These are phyloP conservation scores for Neogobius melanostomus DNA, from an alignment of 2,113 vertebrate species.

Conservation along the genomic window DNA sequence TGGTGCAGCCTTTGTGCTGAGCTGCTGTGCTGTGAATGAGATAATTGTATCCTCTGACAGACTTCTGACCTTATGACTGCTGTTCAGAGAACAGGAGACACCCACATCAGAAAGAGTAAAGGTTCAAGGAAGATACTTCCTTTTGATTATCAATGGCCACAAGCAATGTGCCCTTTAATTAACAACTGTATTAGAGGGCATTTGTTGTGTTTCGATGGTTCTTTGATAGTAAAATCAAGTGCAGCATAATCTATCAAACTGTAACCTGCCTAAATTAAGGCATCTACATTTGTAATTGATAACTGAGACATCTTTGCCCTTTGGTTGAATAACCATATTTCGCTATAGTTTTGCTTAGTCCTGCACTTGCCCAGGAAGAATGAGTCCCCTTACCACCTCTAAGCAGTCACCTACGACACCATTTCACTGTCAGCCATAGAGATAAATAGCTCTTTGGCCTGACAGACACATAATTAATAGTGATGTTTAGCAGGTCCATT, in stretches of 20 bases:
- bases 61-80: slow-evolving; percentile 25
- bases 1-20: slow-evolving; percentile 6
- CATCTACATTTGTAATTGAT: slow-evolving; percentile 58
- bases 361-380: slow-evolving; percentile 65
- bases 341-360: slow-evolving; percentile 50
- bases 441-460: slow-evolving; percentile 76
- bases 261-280: slow-evolving; percentile 64
- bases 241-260: slow-evolving; percentile 36
- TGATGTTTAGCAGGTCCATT: slow-evolving; percentile 80
- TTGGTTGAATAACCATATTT: slow-evolving; percentile 70
- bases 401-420: slow-evolving; percentile 65
- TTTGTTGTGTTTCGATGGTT: neutral
- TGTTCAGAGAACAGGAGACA: slow-evolving; percentile 55
- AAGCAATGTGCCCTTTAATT: neutral
- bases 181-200: neutral
- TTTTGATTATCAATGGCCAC: neutral
- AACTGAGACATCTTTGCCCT: slow-evolving; percentile 73
- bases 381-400: slow-evolving; percentile 62
- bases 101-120: slow-evolving; percentile 8
- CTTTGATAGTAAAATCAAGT: neutral
- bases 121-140: neutral
- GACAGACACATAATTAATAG: slow-evolving; percentile 80
- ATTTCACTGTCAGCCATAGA: slow-evolving; percentile 69
- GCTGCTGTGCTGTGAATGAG: slow-evolving; percentile 6
- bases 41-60: slow-evolving; percentile 9